Conservation (phyloP, 2,797 vertebrate species). For the Ibycter americanus region DNA sequence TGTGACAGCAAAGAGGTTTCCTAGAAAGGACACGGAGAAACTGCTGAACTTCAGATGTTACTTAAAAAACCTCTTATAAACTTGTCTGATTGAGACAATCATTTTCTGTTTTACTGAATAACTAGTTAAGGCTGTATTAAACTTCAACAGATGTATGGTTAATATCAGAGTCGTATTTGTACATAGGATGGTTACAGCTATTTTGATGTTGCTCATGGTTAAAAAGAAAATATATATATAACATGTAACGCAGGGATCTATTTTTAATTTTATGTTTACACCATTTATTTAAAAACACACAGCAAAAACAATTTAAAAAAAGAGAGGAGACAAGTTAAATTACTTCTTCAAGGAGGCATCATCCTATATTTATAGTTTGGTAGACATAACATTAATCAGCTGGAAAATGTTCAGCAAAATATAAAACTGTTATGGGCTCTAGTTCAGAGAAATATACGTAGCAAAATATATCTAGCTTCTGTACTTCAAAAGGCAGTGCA, state of each 20-base stretch:
- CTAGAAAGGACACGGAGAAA: neutral
- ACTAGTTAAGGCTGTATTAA: neutral
- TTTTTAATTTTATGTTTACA: neutral
- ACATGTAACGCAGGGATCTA: neutral
- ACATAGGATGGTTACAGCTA: neutral
- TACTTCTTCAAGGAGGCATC: constrained; percentile 18
- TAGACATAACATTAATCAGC: constrained; percentile 61
- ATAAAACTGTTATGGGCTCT: constrained; percentile 4
- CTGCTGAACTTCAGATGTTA: neutral
- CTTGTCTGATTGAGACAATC: neutral
- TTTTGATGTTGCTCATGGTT: neutral
- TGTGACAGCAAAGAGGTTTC: neutral
- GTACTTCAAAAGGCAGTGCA: constrained; percentile 60
- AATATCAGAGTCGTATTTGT: neutral
- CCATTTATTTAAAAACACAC: neutral
- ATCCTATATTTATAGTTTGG: constrained; percentile 25
- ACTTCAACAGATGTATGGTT: neutral
- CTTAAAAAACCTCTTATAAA: neutral
- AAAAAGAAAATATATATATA: neutral
- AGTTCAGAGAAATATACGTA: constrained; percentile 48
- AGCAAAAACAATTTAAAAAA: constrained; percentile 23
- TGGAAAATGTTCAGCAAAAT: constrained; percentile 51
- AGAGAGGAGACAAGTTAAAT: constrained; percentile 4
- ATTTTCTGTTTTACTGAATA: neutral
- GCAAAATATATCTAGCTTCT: constrained; percentile 45